A percentile compares a stretch with the other conserved stretches of the same genome.
phyloP scores from a whole-genome alignment of 2,113 vertebrate genomes.

The Ptyas mucosa region DNA sequence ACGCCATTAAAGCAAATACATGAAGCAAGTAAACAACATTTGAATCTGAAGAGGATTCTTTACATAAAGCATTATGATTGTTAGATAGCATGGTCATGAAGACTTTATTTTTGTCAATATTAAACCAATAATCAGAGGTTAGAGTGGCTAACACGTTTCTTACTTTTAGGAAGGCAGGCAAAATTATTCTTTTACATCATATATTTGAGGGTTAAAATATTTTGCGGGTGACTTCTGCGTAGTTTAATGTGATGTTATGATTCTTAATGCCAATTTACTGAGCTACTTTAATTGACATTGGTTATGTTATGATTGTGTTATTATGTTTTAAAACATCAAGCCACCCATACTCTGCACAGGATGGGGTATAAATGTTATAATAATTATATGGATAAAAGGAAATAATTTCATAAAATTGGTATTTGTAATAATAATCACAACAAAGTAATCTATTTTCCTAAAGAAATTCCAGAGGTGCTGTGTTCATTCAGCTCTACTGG shows the following conservation, averaged over 20 bases:
- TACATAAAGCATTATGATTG: neutral
- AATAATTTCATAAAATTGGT: neutral
- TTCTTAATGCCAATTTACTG: neutral
- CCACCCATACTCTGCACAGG: neutral
- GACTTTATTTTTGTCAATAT: constrained; percentile 9
- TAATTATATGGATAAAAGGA: neutral
- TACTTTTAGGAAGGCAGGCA: neutral
- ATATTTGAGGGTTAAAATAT: neutral
- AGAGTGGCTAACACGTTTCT: neutral
- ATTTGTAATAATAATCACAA: neutral
- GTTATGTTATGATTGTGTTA: neutral
- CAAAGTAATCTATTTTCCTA: constrained; percentile 4
- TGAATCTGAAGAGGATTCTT: constrained; percentile 13
- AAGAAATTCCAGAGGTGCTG: neutral
- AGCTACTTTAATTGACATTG: neutral
- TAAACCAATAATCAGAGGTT: constrained; percentile 15
- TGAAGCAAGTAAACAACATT: constrained; percentile 10
- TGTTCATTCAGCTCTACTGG: neutral
- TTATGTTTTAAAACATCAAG: neutral
- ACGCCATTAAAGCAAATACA: neutral
- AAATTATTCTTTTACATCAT: neutral
- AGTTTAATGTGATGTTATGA: neutral
- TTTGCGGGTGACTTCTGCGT: neutral
- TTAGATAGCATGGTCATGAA: neutral
- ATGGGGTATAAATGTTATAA: neutral